A percentile compares a stretch with the other conserved stretches of the same genome.
phyloP scores from a whole-genome alignment of 2,797 vertebrate genomes.

The Ptychadena robeensis region DNA sequence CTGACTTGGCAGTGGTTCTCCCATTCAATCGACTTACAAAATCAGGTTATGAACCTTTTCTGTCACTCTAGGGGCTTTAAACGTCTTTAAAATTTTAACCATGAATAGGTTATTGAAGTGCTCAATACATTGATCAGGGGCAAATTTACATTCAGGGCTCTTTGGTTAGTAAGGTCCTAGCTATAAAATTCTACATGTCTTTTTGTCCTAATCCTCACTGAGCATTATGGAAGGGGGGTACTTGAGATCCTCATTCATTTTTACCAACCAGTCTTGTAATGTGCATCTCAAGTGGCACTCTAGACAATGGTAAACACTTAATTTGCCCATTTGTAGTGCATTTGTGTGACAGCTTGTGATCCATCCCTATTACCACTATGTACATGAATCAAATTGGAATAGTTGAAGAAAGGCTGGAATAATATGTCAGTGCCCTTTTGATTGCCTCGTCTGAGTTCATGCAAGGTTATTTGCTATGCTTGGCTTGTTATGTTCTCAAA shows the following conservation, averaged over 20 bases:
- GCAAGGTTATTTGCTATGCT: neutral
- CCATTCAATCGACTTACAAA: neutral
- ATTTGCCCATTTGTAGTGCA: neutral
- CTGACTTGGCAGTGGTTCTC: neutral
- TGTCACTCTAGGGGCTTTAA: neutral
- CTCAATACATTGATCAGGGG: neutral
- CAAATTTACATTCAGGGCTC: no score
- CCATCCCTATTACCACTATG: neutral
- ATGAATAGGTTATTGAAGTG: neutral
- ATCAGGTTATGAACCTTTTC: neutral
- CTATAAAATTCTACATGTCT: no score
- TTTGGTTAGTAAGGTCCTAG: no score
- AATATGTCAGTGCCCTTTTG: neutral
- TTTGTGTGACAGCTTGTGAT: neutral
- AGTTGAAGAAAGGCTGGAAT: neutral
- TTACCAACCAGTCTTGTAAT: neutral
- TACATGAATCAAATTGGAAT: neutral
- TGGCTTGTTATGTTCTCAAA: conserved; percentile 1
- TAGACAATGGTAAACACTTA: neutral
- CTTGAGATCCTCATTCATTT: neutral
- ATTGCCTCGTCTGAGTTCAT: conserved; percentile 9
- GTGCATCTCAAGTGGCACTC: neutral
- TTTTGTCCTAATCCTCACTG: neutral
- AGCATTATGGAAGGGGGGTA: neutral
- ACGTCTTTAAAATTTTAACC: no score